These are phyloP conservation scores for Melanotaenia duboulayi DNA, from an alignment of 2,113 vertebrate genomes.

Conservation along the genomic window DNA sequence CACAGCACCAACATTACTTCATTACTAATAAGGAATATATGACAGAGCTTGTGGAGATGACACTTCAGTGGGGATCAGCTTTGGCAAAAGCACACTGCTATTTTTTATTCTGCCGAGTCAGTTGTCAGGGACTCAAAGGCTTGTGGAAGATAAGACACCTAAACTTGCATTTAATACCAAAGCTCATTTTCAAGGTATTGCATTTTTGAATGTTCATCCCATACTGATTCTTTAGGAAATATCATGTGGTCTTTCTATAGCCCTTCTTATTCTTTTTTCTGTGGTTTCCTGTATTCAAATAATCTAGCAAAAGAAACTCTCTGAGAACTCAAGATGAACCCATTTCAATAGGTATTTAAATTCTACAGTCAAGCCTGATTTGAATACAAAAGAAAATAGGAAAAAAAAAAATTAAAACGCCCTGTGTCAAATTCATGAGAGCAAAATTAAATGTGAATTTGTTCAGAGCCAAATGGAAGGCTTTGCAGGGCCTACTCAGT, in stretches of 20 bases:
- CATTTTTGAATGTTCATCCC: conserved; percentile 44
- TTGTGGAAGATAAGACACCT: conserved; percentile 74
- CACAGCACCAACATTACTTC: conserved; percentile 64
- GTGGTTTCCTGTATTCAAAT: conserved; percentile 38
- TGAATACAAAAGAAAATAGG: conserved; percentile 51
- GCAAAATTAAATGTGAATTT: conserved; percentile 72
- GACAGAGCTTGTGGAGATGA: conserved; percentile 45
- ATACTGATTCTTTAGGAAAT: conserved; percentile 45
- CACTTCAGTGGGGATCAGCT: conserved; percentile 64
- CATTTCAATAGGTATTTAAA: conserved; percentile 62
- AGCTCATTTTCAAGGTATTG: conserved; percentile 76
- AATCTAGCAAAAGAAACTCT: conserved; percentile 31
- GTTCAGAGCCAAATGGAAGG: conserved; percentile 66
- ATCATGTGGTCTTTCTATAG: conserved; percentile 23
- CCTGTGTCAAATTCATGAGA: conserved; percentile 61
- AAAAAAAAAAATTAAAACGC: conserved; percentile 30
- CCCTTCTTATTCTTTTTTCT: conserved; percentile 23
- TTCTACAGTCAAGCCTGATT: conserved; percentile 60
- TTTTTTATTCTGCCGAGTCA: conserved; percentile 75
- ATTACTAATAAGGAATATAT: conserved; percentile 61
- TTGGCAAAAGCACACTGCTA: conserved; percentile 42
- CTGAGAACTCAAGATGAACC: conserved; percentile 42
- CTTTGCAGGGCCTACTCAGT: conserved; percentile 56
- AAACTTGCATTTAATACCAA: conserved; percentile 65
- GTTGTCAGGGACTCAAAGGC: conserved; percentile 69